These are phyloP conservation scores for Conger conger DNA, from an alignment of 2,113 vertebrate species.

Conservation along the genomic window DNA sequence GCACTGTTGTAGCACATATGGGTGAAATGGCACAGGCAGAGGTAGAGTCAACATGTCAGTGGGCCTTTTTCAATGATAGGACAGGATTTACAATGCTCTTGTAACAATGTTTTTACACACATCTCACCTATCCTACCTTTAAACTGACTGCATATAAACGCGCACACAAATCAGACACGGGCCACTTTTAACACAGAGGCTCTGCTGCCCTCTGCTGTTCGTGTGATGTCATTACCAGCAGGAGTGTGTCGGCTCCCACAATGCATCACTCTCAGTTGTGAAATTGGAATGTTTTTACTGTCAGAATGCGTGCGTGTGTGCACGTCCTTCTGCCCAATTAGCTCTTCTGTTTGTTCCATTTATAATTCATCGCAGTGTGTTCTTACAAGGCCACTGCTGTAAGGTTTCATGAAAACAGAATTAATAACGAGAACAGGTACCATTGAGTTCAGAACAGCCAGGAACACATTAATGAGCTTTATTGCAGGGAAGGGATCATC, in stretches of 20 bases:
- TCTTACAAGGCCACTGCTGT: no score
- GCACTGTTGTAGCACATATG: neutral
- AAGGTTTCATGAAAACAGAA: no score
- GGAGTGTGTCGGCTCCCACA: neutral
- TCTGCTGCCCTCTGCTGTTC: conserved; percentile 11
- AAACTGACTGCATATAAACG: neutral
- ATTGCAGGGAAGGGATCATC: no score
- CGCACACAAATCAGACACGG: neutral
- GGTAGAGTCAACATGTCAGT: no score
- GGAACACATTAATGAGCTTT: no score
- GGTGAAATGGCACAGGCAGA: no score
- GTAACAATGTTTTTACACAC: no score
- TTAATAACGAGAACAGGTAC: no score
- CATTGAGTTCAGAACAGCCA: no score
- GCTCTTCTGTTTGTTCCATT: neutral
- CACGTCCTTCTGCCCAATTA: neutral
- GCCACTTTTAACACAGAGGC: neutral
- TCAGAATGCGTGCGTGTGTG: neutral
- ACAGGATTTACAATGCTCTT: no score
- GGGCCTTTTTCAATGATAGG: neutral
- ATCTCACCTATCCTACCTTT: no score
- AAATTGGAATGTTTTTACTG: neutral
- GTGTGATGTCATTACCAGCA: neutral
- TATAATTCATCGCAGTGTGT: neutral
- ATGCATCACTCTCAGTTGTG: neutral